phyloP scores from a whole-genome alignment of 2,113 vertebrate species.

The Elgaria multicarinata region DNA sequence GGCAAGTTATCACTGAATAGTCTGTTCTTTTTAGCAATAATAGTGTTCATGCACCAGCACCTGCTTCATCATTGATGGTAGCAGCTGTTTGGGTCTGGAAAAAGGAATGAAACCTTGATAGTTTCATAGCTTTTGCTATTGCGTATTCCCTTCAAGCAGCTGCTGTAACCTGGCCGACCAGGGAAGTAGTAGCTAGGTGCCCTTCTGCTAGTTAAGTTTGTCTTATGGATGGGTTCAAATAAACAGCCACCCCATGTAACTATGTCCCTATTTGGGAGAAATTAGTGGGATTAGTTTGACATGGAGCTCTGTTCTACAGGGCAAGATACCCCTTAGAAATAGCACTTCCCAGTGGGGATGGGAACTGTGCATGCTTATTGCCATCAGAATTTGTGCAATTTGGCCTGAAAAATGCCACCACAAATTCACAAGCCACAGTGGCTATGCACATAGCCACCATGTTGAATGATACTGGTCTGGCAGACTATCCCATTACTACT shows the following conservation, averaged over 20 bases:
- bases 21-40: conserved; percentile 64
- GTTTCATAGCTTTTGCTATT: conserved; percentile 11
- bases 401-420: not conserved
- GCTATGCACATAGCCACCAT: not conserved
- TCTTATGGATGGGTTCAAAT: not conserved
- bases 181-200: fast-evolving
- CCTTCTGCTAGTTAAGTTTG: not conserved
- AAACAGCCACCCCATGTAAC: not conserved
- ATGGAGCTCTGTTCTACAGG: not conserved
- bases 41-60: conserved; percentile 51
- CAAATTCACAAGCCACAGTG: not conserved
- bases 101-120: conserved; percentile 64
- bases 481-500: too few relatives aligned
- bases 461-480: too few relatives aligned
- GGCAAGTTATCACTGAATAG: conserved; percentile 59
- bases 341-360: not conserved
- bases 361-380: not conserved
- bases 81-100: conserved; percentile 69
- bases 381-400: not conserved
- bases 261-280: not conserved
- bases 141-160: not conserved
- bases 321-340: not conserved
- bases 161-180: not conserved
- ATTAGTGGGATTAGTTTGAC: not conserved
- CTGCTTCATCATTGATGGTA: conserved; percentile 63